Evolutionary conservation across 2,797 vertebrate species (phyloP), one percentile per base, ranked within the genome.

Genomic region (Crenichthys baileyi): DNA sequence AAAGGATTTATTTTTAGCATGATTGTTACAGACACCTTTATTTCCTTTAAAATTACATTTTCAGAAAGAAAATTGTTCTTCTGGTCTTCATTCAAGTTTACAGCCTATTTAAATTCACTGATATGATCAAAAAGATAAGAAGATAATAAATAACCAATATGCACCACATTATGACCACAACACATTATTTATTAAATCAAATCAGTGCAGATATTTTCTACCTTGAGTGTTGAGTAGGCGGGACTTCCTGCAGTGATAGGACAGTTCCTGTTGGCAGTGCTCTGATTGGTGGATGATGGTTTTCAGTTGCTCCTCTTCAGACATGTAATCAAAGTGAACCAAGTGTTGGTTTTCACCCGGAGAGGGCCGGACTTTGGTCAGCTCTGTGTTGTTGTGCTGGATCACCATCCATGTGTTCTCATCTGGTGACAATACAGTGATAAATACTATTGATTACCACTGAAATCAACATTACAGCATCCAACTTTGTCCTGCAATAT

Each of bases 181-280:
- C 24, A 44, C 29, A 24, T n/a, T 2, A 44, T 44, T 68, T 2
- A 7, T n/a, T 44, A n/a, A 5, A 1, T n/a, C 11, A 65, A n/a
- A 18, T 76, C 5, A 36, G 22, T n/a, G 24, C 63, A 22, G 36
- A 65, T 3, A 5, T n/a, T 6, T 92, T 92, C 94, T 90, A 98
- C 98, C 96, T 88, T 93, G 92, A 71, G 96, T 96, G 89, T 97
- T 96, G 85, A 96, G 92, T 83, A 98, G 96, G 75, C 97, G 95
- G n/a, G 98, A 98, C 92, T 95, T 98, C 95, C 95, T 97, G 95
- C 98, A 99, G 89, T 95, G 96, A 94, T 98, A 99, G 88, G 96
- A 90, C 80, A 99, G 91, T 72, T 98, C 96, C 93, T 99, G 98
- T 61, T 97, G 94, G 26, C 98, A 99, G 90, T 96, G 92, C 72